Conservation (phyloP, 2,113 vertebrate species). For the Mustela nigripes region DNA sequence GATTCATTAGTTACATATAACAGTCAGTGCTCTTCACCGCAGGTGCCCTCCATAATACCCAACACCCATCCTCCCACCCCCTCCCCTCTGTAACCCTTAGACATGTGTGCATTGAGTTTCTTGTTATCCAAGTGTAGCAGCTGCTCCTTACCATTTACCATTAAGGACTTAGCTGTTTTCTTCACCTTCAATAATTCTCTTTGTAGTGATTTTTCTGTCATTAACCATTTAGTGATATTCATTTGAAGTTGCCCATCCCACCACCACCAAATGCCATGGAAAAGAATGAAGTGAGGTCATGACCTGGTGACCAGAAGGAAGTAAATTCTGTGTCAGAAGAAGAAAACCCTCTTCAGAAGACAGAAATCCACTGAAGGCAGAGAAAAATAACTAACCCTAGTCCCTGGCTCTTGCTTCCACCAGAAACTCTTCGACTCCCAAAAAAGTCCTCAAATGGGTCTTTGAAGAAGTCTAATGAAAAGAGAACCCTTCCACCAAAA, state of each 20-base stretch:
- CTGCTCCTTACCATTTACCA: not conserved
- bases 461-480: constrained; percentile 93
- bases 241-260: not conserved
- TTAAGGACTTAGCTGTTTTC: not conserved
- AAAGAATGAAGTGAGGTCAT: not conserved
- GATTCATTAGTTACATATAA: too few species aligned
- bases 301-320: not conserved
- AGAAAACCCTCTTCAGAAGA: not conserved
- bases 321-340: not conserved
- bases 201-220: not conserved
- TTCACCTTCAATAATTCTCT: not conserved
- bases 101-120: not conserved
- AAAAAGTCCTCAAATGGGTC: not conserved
- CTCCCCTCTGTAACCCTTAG: too few species aligned
- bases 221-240: not conserved
- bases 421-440: not conserved
- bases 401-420: not conserved
- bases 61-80: too few species aligned
- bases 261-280: not conserved
- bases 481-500: constrained; percentile 96
- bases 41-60: too few species aligned
- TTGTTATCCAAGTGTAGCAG: not conserved
- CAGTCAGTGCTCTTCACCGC: too few species aligned
- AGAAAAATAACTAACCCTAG: not conserved
- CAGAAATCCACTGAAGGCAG: not conserved